These are phyloP conservation scores for Nebria ingens DNA, from an alignment of 1,140 invertebrate genomes.

Conservation along the genomic window DNA sequence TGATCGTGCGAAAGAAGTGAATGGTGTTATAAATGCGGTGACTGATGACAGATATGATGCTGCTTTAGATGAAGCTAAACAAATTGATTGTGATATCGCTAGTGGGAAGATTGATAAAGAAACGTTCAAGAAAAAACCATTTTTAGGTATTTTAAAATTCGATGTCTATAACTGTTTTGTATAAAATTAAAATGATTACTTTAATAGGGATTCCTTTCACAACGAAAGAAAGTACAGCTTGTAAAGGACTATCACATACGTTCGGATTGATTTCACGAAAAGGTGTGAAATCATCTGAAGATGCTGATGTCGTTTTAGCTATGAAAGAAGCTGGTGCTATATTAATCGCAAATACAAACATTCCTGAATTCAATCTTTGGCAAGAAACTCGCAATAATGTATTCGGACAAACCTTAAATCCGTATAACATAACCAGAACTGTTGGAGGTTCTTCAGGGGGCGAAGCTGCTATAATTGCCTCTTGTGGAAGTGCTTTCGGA, in stretches of 20 bases:
- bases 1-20: conserved; percentile 68
- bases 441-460: conserved; percentile 80
- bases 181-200: conserved; percentile 35
- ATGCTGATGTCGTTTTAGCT: conserved; percentile 64
- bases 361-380: conserved; percentile 82
- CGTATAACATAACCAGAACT: conserved; percentile 73
- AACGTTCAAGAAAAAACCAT: conserved; percentile 52
- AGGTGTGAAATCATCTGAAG: conserved; percentile 46
- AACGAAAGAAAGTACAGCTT: conserved; percentile 46
- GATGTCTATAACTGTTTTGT: neutral
- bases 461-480: conserved; percentile 59
- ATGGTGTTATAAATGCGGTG: conserved; percentile 68
- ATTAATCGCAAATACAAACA: conserved; percentile 74
- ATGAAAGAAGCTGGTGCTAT: conserved; percentile 78
- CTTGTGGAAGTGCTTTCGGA: conserved; percentile 74
- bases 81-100: conserved; percentile 56
- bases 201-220: conserved; percentile 75
- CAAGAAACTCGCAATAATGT: conserved; percentile 83
- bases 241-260: conserved; percentile 51
- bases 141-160: conserved; percentile 51
- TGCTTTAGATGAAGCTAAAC: conserved; percentile 63
- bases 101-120: conserved; percentile 40
- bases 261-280: conserved; percentile 50
- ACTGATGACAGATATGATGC: conserved; percentile 66
- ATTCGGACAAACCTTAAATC: conserved; percentile 86